Conservation (phyloP, 30 jellyfish, hydroid and myxozoan genomes). For the Pelagia noctiluca region DNA sequence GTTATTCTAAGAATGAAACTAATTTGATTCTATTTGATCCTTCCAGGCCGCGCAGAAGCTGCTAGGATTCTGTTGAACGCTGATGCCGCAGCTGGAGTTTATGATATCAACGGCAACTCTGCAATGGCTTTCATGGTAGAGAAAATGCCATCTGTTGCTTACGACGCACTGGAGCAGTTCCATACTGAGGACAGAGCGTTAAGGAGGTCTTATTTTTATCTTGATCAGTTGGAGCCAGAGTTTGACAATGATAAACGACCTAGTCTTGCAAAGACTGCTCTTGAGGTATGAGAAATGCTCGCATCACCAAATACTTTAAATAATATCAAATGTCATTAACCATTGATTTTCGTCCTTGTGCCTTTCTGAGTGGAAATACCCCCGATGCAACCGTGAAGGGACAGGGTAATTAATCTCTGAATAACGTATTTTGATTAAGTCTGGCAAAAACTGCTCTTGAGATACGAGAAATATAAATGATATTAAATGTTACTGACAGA, state of each 20-base stretch:
- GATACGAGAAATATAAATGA: no score
- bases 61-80: constrained; percentile 74
- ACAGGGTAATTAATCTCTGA: no score
- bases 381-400: no score
- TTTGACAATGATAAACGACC: constrained; percentile 40
- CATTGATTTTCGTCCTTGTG: no score
- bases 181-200: constrained; percentile 63
- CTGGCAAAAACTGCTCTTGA: no score
- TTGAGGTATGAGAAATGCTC: constrained; percentile 93
- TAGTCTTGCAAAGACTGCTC: constrained; percentile 62
- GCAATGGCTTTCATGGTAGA: constrained; percentile 82
- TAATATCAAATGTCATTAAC: no score
- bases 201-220: constrained; percentile 57
- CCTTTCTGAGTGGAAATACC: no score
- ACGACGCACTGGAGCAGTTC: constrained; percentile 81
- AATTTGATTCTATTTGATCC: no score
- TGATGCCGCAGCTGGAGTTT: constrained; percentile 90
- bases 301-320: no score
- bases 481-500: no score
- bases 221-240: constrained; percentile 75
- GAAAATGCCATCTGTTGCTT: constrained; percentile 91
- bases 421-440: no score
- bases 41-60: constrained; percentile 84
- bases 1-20: no score
- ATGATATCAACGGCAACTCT: constrained; percentile 77